A percentile compares a stretch with the other conserved stretches of the same genome.
Conservation (phyloP, 2,113 vertebrate genomes). For the Lepus americanus region DNA sequence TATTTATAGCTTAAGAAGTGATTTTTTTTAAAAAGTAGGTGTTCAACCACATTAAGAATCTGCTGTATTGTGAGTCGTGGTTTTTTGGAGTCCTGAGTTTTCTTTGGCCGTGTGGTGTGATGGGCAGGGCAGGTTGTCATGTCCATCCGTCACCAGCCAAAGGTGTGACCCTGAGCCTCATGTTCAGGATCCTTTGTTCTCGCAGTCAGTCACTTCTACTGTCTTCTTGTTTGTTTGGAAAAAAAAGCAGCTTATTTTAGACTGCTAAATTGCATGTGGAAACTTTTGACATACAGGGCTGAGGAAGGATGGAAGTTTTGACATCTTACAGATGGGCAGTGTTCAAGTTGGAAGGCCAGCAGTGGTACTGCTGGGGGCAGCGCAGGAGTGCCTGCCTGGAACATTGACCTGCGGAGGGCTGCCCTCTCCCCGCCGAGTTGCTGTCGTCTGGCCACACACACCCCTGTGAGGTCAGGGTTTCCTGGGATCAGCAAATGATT, state of each 20-base stretch:
- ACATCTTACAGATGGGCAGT: neutral
- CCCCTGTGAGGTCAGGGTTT: neutral
- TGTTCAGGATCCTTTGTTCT: neutral
- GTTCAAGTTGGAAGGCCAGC: neutral
- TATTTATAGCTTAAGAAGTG: too few species aligned
- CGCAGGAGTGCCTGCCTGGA: neutral
- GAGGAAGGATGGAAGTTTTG: neutral
- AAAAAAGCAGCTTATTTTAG: neutral
- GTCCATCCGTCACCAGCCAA: neutral
- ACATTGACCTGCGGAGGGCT: neutral
- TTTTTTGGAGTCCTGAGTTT: neutral
- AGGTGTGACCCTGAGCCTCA: neutral
- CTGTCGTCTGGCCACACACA: neutral
- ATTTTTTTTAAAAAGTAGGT: neutral
- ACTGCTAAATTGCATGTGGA: neutral
- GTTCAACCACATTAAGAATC: neutral
- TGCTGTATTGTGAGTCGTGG: too few species aligned
- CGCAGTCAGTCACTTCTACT: neutral
- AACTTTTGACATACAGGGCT: neutral
- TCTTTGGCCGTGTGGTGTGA: neutral
- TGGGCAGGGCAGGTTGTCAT: neutral
- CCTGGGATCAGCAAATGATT: neutral
- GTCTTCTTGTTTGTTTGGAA: constrained; percentile 1
- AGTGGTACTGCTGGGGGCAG: neutral
- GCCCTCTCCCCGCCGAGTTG: too few species aligned